Conservation (phyloP, 2,888 invertebrate species). For the Athetis lepigone region DNA sequence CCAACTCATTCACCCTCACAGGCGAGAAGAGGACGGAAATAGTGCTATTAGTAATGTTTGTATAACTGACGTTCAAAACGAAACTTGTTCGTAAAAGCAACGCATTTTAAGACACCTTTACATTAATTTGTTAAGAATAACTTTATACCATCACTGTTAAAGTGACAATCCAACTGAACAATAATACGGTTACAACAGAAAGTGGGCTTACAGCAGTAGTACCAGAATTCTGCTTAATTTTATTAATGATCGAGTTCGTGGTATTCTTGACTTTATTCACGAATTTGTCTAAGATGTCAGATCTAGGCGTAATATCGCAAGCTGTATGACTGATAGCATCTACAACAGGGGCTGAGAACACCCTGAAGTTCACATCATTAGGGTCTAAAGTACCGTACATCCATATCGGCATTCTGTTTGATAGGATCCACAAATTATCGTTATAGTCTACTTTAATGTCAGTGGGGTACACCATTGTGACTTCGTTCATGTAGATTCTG, state of each 20-base stretch:
- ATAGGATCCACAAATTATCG: slow-evolving; percentile 93
- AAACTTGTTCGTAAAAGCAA: slow-evolving; percentile 49
- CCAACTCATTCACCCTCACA: not conserved
- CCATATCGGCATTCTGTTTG: slow-evolving; percentile 93
- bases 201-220: slow-evolving; percentile 59
- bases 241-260: slow-evolving; percentile 75
- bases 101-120: slow-evolving; percentile 32
- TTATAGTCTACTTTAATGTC: slow-evolving; percentile 94
- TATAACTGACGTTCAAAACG: slow-evolving; percentile 53
- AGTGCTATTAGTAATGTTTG: slow-evolving; percentile 28
- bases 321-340: slow-evolving; percentile 94
- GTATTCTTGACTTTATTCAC: slow-evolving; percentile 88
- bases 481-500: slow-evolving; percentile 93
- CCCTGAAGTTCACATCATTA: slow-evolving; percentile 93
- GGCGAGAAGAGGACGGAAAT: not conserved
- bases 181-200: slow-evolving; percentile 66
- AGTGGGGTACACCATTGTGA: slow-evolving; percentile 94
- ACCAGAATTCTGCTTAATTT: slow-evolving; percentile 74
- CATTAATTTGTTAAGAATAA: slow-evolving; percentile 34
- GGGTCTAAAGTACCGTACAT: slow-evolving; percentile 92
- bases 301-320: slow-evolving; percentile 91
- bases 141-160: slow-evolving; percentile 57
- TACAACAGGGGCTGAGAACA: slow-evolving; percentile 92
- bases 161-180: slow-evolving; percentile 69
- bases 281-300: slow-evolving; percentile 89